These are phyloP conservation scores for Chiloscyllium punctatum DNA, from an alignment of 2,797 vertebrate genomes.

Conservation along the genomic window DNA sequence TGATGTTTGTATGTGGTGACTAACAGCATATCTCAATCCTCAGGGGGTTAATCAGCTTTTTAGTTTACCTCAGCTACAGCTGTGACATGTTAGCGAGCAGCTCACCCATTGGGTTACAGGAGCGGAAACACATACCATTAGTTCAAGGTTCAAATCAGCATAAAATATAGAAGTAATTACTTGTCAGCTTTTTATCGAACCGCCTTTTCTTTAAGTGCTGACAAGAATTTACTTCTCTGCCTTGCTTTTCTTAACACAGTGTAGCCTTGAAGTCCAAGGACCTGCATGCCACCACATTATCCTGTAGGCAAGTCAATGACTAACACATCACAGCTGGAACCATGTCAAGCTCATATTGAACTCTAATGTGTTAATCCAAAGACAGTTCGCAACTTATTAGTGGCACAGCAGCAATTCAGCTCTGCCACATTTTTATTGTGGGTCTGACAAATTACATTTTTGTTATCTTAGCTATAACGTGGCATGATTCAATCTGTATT, in stretches of 20 bases:
- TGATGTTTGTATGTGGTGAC: neutral
- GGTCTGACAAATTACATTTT: conserved; percentile 32
- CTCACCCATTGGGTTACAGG: neutral
- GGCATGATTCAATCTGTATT: neutral
- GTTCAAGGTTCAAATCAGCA: conserved; percentile 24
- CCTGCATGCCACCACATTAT: neutral
- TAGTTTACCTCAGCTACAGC: neutral
- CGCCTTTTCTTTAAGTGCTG: conserved; percentile 9
- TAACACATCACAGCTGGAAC: conserved; percentile 20
- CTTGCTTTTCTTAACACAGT: neutral
- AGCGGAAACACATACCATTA: conserved; percentile 10
- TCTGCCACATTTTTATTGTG: neutral
- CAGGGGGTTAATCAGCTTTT: neutral
- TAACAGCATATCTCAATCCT: neutral
- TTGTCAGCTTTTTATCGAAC: conserved; percentile 25
- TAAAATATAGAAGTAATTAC: conserved; percentile 23
- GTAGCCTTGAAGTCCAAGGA: neutral
- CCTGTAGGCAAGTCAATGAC: conserved; percentile 1
- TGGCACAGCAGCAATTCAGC: conserved; percentile 8
- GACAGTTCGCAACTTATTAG: conserved; percentile 21
- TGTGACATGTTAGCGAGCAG: neutral
- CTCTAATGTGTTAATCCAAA: conserved; percentile 33
- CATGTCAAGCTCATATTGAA: conserved; percentile 15
- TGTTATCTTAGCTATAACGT: neutral
- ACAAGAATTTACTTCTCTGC: conserved; percentile 1